These are phyloP conservation scores for Drosophila mimica DNA, from an alignment of 2,888 invertebrate genomes.

Conservation along the genomic window DNA sequence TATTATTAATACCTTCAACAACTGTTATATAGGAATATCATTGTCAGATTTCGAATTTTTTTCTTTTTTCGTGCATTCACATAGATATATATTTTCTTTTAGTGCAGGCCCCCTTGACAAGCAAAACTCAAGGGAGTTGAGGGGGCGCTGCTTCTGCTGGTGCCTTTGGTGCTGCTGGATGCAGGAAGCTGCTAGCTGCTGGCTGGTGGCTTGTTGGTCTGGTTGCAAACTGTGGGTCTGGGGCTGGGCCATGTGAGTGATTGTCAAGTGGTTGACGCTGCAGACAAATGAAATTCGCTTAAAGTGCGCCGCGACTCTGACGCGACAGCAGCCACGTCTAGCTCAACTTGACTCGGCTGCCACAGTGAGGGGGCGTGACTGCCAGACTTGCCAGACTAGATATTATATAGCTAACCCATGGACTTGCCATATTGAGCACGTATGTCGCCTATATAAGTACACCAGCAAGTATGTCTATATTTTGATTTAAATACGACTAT, in stretches of 20 bases:
- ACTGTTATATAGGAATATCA: neutral
- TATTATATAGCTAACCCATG: neutral
- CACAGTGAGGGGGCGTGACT: slow-evolving; percentile 68
- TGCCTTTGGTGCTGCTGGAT: slow-evolving; percentile 29
- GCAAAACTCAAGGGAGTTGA: slow-evolving; percentile 36
- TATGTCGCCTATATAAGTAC: neutral
- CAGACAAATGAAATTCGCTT: slow-evolving; percentile 81
- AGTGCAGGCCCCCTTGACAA: slow-evolving; percentile 32
- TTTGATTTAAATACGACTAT: neutral
- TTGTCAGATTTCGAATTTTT: neutral
- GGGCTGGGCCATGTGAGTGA: slow-evolving; percentile 75
- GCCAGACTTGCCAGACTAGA: slow-evolving; percentile 16
- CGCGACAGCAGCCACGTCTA: slow-evolving; percentile 59
- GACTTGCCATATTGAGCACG: slow-evolving; percentile 1
- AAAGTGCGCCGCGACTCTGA: slow-evolving; percentile 68
- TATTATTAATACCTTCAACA: neutral
- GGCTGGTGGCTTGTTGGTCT: slow-evolving; percentile 18
- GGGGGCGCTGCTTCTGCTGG: slow-evolving; percentile 10
- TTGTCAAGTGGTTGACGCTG: slow-evolving; percentile 82
- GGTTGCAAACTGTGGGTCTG: slow-evolving; percentile 16
- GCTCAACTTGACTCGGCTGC: slow-evolving; percentile 68
- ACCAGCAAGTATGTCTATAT: neutral
- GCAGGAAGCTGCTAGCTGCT: slow-evolving; percentile 56
- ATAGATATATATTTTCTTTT: neutral
- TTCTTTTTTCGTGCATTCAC: neutral